phyloP scores from a whole-genome alignment of 1,140 invertebrate genomes.

The Lordiphosa stackelbergi region DNA sequence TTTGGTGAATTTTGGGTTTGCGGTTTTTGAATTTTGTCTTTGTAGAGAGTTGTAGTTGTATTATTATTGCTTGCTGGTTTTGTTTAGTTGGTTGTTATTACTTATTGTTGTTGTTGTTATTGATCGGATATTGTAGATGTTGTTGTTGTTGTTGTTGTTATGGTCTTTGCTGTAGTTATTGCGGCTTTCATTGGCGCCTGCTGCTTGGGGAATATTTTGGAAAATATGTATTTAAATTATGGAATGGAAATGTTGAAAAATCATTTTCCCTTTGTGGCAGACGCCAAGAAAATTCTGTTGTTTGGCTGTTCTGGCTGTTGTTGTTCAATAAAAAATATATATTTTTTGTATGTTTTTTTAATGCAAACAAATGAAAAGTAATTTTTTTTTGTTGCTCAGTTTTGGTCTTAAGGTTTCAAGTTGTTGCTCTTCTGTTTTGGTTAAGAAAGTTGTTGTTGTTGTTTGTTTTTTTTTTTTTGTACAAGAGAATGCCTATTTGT shows the following conservation, averaged over 20 bases:
- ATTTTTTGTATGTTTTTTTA: conserved; percentile 1
- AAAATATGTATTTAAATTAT: conserved; percentile 5
- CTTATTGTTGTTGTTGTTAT: conserved; percentile 52
- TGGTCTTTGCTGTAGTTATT: conserved; percentile 47
- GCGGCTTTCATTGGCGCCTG: conserved; percentile 49
- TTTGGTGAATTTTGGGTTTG: conserved; percentile 24
- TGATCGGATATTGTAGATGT: conserved; percentile 65
- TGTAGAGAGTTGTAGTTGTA: conserved; percentile 39
- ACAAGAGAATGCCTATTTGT: conserved; percentile 77
- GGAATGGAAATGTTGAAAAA: conserved; percentile 43
- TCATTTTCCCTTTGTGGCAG: conserved; percentile 17
- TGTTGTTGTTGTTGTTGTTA: conserved; percentile 47
- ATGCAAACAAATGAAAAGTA: conserved; percentile 40
- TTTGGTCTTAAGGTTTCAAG: conserved; percentile 51
- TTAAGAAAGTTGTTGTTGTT: conserved; percentile 12
- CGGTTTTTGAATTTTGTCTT: conserved; percentile 21
- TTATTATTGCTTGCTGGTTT: conserved; percentile 46
- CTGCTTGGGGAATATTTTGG: conserved; percentile 15
- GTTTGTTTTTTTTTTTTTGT: conserved; percentile 48
- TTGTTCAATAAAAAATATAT: conserved; percentile 32
- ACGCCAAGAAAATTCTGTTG: conserved; percentile 41
- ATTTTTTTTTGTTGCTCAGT: conserved; percentile 40
- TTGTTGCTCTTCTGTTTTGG: conserved; percentile 21
- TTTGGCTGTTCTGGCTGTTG: conserved; percentile 37
- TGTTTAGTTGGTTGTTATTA: conserved; percentile 2